These are phyloP conservation scores for Nesospiza acunhae DNA, from an alignment of 2,113 vertebrate genomes.

Conservation along the genomic window DNA sequence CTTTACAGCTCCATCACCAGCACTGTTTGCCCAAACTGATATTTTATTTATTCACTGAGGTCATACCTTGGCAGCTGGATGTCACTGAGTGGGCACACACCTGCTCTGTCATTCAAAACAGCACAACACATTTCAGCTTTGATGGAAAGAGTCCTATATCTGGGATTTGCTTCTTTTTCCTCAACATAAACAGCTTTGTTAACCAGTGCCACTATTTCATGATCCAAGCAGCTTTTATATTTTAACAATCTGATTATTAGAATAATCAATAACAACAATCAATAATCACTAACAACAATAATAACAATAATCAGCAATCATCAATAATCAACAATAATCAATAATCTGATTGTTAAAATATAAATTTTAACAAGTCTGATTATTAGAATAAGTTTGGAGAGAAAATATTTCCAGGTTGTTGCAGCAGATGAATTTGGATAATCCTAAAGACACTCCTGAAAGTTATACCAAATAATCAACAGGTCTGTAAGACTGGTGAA, in stretches of 20 bases:
- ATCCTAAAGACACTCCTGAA: neutral
- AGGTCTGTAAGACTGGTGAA: no score
- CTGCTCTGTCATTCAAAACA: neutral
- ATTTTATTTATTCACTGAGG: neutral
- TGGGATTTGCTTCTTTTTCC: neutral
- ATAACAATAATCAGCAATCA: no score
- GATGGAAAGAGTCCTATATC: neutral
- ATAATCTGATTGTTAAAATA: neutral
- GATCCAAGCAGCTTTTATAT: neutral
- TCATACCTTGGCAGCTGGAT: neutral
- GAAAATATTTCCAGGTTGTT: neutral
- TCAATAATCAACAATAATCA: no score
- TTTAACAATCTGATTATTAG: neutral
- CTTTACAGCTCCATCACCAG: neutral
- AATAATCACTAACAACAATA: no score
- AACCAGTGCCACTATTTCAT: neutral
- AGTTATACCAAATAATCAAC: neutral
- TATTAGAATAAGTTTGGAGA: neutral
- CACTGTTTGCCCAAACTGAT: neutral
- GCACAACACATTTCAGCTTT: neutral
- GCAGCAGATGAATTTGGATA: neutral
- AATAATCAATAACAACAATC: no score
- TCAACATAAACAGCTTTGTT: neutral
- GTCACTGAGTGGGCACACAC: neutral
- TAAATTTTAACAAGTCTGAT: neutral